A percentile compares a stretch with the other conserved stretches of the same genome.
Conservation (phyloP, 2,113 vertebrate species). For the Panthera uncia region DNA sequence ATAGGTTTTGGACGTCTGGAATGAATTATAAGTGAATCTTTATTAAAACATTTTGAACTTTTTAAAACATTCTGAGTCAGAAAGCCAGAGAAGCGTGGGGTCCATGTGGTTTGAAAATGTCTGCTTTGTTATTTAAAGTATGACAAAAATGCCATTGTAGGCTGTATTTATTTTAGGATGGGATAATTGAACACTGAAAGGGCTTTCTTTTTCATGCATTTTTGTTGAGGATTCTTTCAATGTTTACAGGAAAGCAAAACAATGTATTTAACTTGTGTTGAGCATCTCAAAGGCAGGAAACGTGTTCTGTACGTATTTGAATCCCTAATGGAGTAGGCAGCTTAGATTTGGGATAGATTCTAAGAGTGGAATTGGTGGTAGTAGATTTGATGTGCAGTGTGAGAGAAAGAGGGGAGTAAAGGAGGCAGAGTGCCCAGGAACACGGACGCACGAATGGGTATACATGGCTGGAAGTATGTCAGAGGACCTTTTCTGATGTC, state of each 20-base stretch:
- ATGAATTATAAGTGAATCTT: not conserved
- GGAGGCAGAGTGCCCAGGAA: not conserved
- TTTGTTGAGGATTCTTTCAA: not conserved
- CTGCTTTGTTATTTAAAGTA: slow-evolving; percentile 21
- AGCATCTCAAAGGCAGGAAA: not conserved
- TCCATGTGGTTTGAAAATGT: not conserved
- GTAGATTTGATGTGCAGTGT: not conserved
- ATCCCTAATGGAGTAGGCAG: not conserved
- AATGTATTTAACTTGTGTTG: not conserved
- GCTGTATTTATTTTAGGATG: not conserved
- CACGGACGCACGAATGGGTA: not conserved
- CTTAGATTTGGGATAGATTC: not conserved
- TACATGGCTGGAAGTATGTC: not conserved
- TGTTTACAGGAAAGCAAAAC: not conserved
- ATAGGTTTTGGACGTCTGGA: not conserved
- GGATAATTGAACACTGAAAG: not conserved
- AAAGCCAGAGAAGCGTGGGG: not conserved
- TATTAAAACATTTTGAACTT: not conserved
- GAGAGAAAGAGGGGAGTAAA: not conserved
- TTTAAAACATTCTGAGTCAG: not conserved
- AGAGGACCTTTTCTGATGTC: not conserved
- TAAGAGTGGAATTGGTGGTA: not conserved
- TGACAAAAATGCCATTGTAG: not conserved
- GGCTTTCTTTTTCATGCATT: slow-evolving; percentile 11
- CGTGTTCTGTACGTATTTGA: not conserved